Conservation (phyloP, 1,140 invertebrate species). For the Temnothorax longispinosus region DNA sequence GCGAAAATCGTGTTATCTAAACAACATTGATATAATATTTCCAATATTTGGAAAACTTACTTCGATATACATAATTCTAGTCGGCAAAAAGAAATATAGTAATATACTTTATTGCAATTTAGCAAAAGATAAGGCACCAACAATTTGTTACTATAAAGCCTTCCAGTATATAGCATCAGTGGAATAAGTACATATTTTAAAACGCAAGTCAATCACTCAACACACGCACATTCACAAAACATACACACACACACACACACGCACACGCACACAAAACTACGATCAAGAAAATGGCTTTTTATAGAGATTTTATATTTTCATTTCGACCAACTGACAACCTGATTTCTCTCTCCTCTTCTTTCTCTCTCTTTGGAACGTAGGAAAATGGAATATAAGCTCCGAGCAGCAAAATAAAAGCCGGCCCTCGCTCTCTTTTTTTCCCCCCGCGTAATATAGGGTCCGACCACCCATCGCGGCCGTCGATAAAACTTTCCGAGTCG, state of each 20-base stretch:
- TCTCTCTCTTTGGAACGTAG: no score
- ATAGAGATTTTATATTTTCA: background rate
- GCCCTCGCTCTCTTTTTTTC: background rate
- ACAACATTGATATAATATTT: background rate
- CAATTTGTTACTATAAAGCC: no score
- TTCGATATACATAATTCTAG: background rate
- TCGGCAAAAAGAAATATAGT: background rate
- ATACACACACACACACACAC: no score
- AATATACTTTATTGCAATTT: no score
- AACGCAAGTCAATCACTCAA: no score
- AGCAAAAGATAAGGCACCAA: no score
- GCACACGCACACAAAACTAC: no score
- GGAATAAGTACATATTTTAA: no score
- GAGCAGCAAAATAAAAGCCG: conserved; percentile 59
- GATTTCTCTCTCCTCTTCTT: no score
- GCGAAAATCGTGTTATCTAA: background rate
- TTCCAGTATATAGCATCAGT: no score
- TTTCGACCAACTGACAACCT: background rate
- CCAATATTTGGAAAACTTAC: background rate
- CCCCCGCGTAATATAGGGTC: conserved; percentile 65
- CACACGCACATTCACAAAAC: no score
- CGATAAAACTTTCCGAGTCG: conserved; percentile 75
- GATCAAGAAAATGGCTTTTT: background rate
- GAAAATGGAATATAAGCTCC: conserved; percentile 63
- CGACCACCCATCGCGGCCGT: conserved; percentile 46